Conservation (phyloP, 2,888 invertebrate genomes). For the Pocota personata region DNA sequence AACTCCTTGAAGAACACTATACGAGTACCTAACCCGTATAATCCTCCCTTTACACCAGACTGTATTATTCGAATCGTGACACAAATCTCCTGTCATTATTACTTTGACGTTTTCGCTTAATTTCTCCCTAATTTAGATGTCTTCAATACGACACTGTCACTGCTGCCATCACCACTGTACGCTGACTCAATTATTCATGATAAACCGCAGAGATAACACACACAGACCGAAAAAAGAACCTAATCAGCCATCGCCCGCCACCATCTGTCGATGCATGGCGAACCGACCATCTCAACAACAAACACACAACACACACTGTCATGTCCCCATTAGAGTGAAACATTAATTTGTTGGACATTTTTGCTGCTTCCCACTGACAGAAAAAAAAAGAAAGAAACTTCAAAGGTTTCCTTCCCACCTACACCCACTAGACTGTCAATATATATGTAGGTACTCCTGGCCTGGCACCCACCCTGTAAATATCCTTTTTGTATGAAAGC, state of each 20-base stretch:
- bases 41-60: background rate
- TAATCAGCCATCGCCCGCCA: constrained; percentile 10
- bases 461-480: background rate
- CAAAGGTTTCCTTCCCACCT: constrained; percentile 28
- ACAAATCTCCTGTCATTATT: constrained; percentile 40
- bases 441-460: too few species aligned
- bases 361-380: constrained; percentile 14
- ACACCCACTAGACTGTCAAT: background rate
- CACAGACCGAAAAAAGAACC: background rate
- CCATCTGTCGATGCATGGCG: background rate
- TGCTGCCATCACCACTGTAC: constrained; percentile 11
- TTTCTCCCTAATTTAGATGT: constrained; percentile 12
- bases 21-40: too few species aligned
- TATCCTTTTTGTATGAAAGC: background rate
- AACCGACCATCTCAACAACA: background rate
- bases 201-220: constrained; percentile 42
- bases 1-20: too few species aligned
- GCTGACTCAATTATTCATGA: constrained; percentile 57
- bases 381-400: constrained; percentile 35
- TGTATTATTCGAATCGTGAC: background rate
- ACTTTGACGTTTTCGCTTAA: constrained; percentile 35
- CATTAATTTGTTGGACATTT: constrained; percentile 44
- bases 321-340: constrained; percentile 16
- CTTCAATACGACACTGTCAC: background rate
- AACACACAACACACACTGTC: background rate